Evolutionary conservation across 2,888 invertebrate genomes (phyloP), one percentile per base, ranked within the genome.

Genomic region (Mallateleia sp.): DNA sequence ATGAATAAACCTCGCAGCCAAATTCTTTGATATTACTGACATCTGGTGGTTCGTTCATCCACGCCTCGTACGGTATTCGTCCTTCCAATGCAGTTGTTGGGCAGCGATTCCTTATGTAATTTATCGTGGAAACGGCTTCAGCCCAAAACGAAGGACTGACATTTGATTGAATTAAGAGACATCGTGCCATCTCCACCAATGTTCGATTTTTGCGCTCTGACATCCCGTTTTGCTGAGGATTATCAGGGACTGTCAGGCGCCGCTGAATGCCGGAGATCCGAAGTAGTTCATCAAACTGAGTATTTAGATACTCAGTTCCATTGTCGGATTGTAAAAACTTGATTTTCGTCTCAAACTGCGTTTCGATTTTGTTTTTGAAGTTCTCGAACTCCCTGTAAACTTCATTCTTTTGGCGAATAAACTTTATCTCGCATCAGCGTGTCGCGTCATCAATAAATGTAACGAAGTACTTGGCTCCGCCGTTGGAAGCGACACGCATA

Each of bases 71-170:
- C 45, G 87, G 88, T 42, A 66, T 84, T n/a, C 47, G 60, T 50
- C 82, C 78, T 1, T 47, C 79, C 14, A 91, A 74, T 38, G 71
- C 85, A 8, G 22, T 60, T 7, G 77, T 64, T 15, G 75, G 56
- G 90, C 91, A 83, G n/a, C 81, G 62, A 32, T 90, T 92, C 54
- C 72, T 72, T 34, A 89, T 45, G 45, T 85, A 85, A 18, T 82
- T 85, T 8, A 90, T 90, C 42, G 91, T 88, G n/a, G 83, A 82
- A 8, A 90, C 79, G 32, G 91, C 90, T 64, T 92, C 89, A 15
- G 90, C 89, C 90, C 91, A 90, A 42, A 91, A 89, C 22, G 80
- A 50, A 20, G 72, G 60, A 24, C 82, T 42, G 11, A 91, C 66
- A 9, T 72, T 82, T 14, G 89, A 77, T 47, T 91, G 84, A 2